A percentile compares a stretch with the other conserved stretches of the same genome.
phyloP scores from a whole-genome alignment of 2,113 vertebrate species.

The Grantiella picta region DNA sequence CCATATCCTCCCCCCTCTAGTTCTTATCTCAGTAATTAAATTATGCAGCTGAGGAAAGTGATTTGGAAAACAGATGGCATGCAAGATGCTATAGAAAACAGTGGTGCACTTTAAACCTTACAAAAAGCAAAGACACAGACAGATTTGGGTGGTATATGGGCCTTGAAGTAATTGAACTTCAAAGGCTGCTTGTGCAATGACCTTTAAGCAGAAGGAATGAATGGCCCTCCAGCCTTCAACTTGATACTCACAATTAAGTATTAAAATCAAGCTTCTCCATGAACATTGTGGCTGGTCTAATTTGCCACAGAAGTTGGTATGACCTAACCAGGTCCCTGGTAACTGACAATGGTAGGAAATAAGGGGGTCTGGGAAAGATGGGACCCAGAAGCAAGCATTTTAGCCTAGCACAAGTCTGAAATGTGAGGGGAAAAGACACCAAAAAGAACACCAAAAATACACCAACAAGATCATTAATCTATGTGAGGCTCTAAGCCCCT shows the following conservation, averaged over 20 bases:
- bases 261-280: background rate
- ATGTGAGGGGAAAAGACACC: background rate
- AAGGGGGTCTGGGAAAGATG: background rate
- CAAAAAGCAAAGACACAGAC: background rate
- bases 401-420: background rate
- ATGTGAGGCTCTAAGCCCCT: background rate
- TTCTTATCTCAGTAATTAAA: slow-evolving; percentile 37
- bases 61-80: slow-evolving; percentile 58
- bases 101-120: background rate
- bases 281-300: background rate
- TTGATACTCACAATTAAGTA: background rate
- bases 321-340: background rate
- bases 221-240: background rate
- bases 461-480: background rate
- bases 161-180: slow-evolving; percentile 5
- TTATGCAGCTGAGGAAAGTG: slow-evolving; percentile 24
- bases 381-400: background rate
- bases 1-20: background rate
- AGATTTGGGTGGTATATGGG: background rate
- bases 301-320: background rate
- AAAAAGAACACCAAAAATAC: background rate
- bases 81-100: slow-evolving; percentile 19
- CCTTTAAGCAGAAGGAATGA: background rate
- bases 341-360: background rate
- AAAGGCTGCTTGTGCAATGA: background rate